Evolutionary conservation across 2,888 invertebrate species (phyloP), one percentile per base, ranked within the genome.

Genomic region (Archaeoteleia sp.): DNA sequence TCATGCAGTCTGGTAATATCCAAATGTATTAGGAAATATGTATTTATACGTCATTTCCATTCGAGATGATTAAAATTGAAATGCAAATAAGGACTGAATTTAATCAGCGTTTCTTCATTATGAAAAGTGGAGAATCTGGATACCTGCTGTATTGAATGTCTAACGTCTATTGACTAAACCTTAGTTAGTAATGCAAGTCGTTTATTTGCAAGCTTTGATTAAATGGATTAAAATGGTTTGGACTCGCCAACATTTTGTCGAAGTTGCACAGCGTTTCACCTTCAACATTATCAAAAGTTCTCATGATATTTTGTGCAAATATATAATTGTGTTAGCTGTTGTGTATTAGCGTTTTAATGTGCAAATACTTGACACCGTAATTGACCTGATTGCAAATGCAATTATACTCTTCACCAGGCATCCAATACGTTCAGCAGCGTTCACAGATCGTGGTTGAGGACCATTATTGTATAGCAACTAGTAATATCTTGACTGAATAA

Each of bases 401-500:
- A 60, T 51, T 58, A 42, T 39, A 40, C 57, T 58, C 46, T 58
- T 58, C 34, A 40, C 39, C 48, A 17, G 40, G 4, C 17, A 25
- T 48, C 29, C 34, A 25, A 42, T 48, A 42, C 39, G 39, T 58
- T 48, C 48, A 25, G 15, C 48, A 23, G 25, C 14, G 57, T n/a
- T n/a, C n/a, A n/a, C n/a, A 48, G 37, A 48, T 48, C 40, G 48
- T 25, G 34, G 57, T 48, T 29, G 60, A 60, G 51, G 45, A 53
- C 51, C 39, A 61, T 61, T 61, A 51, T 35, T 39, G 40, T 39
- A 61, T 25, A 39, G 51, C 60, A 51, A 34, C 43, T 39, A 14
- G 51, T 29, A 61, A 60, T 60, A 51, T 60, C 40, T 60, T 60
- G 37, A 23, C 23, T 43, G 15, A 42, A 43, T 60, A 60, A 60